Evolutionary conservation across 2,113 vertebrate genomes (phyloP).

Genomic region (Rhagologus leucostigma): DNA sequence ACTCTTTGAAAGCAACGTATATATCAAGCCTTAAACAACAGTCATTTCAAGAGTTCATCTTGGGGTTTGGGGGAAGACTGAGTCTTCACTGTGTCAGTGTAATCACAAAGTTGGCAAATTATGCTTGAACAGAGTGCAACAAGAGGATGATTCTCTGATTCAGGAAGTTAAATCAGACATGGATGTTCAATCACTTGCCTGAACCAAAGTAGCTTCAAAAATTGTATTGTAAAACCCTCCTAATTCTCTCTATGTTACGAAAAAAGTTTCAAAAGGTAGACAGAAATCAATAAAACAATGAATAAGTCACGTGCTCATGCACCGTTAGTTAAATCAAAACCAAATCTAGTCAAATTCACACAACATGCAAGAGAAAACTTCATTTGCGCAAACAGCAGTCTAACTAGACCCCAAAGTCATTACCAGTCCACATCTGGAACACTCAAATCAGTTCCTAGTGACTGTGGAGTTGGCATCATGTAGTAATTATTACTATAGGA

Average conservation of each 20-base stretch:
- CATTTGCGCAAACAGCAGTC: not conserved
- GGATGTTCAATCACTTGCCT: not conserved
- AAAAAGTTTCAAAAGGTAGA: not conserved
- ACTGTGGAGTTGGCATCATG: not conserved
- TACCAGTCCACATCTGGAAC: not conserved
- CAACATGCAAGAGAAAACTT: not conserved
- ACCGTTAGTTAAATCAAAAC: not conserved
- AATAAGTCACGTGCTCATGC: not conserved
- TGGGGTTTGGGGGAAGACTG: not conserved
- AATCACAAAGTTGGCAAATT: not conserved
- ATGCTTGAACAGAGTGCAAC: not conserved
- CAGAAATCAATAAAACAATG: not conserved
- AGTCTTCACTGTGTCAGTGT: not conserved
- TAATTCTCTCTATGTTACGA: not conserved
- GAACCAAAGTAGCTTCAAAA: not conserved
- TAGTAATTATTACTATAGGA: not conserved
- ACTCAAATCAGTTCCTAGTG: not conserved
- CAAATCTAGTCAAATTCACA: not conserved
- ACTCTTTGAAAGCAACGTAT: not conserved
- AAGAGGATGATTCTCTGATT: not conserved
- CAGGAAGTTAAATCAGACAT: not conserved
- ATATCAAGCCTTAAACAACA: not conserved
- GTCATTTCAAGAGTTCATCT: not conserved
- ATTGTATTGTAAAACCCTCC: not conserved
- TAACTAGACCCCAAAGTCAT: not conserved